Percentiles rank a stretch among this genome's conserved stretches.
phyloP scores from a whole-genome alignment of 92 coral and sea anemone genomes.

The Zoanthus solanderi region DNA sequence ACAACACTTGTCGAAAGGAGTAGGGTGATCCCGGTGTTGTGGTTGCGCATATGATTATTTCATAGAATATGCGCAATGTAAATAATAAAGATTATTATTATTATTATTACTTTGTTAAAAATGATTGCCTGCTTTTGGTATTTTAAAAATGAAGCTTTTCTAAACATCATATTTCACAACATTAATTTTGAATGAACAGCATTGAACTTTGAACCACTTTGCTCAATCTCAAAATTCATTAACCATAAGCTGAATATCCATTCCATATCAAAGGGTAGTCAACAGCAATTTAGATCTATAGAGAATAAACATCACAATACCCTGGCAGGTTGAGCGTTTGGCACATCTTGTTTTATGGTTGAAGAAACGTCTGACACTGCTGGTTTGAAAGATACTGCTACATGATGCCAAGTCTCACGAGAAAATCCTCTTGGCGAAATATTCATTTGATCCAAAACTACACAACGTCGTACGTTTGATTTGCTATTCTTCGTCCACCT shows the following conservation, averaged over 20 bases:
- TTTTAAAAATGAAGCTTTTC: no score
- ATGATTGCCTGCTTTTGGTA: no score
- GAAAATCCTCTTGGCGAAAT: slow-evolving; percentile 74
- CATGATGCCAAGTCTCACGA: slow-evolving; percentile 93
- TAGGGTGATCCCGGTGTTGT: no score
- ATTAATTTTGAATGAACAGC: no score
- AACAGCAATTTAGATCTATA: neutral
- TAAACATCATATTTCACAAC: no score
- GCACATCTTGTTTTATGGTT: slow-evolving; percentile 13
- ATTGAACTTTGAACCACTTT: no score
- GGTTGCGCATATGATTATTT: no score
- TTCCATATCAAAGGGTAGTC: neutral
- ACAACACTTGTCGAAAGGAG: no score
- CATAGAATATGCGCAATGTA: no score
- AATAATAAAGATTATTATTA: neutral
- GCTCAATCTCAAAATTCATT: neutral
- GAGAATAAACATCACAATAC: neutral
- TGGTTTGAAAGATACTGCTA: slow-evolving; percentile 77
- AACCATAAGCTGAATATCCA: neutral
- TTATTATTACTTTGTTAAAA: neutral
- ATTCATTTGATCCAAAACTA: slow-evolving; percentile 66
- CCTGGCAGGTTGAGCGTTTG: slow-evolving; percentile 29
- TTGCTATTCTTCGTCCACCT: slow-evolving; percentile 92
- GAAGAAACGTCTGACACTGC: neutral
- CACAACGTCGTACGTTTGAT: slow-evolving; percentile 56